Base-by-base conservation (phyloP, 2,888 invertebrate genomes). In the Osedax fenrisi region DNA sequence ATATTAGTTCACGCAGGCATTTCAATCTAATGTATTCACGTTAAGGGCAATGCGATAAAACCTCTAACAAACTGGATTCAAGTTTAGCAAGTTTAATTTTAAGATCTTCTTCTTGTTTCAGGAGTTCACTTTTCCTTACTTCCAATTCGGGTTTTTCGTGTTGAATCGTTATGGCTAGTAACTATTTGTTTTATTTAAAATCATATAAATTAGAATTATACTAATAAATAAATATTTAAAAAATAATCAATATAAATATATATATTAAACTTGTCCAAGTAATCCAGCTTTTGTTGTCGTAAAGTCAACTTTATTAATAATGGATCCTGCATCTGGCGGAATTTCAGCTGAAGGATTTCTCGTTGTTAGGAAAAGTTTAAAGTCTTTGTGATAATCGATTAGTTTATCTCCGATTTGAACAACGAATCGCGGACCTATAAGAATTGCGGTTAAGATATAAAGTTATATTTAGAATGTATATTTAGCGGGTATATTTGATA, bases 11-110 rank as follows among this genome's bases (percentile, higher is more conserved):
- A n/a, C n/a, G n/a, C n/a, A n/a, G n/a, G n/a, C n/a, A n/a, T n/a
- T n/a, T n/a, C n/a, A n/a, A n/a, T n/a, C n/a, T n/a, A n/a, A n/a
- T n/a, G n/a, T n/a, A n/a, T n/a, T n/a, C n/a, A n/a, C n/a, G n/a
- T n/a, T n/a, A n/a, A n/a, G n/a, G n/a, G n/a, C n/a, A n/a, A n/a
- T n/a, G n/a, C n/a, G n/a, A n/a, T 41, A 10, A 10, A 41, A 41
- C 41, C 80, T 90, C 89, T 10, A 94, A 84, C 1, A 94, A 85
- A 76, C 89, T 89, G 78, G 91, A 91, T 86, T 98, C 94, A 76
- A 97, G 86, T 68, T 90, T 89, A 75, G 91, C 89, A 77, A 94
- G 89, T 83, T 94, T 90, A 76, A 92, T 90, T 80, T 94, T 90
- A 77, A 96, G 86, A 77, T 89, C 89, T 79, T 96, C 95, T 82